phyloP scores from a whole-genome alignment of 2,113 vertebrate species.

The Myanophis thanlyinensis region DNA sequence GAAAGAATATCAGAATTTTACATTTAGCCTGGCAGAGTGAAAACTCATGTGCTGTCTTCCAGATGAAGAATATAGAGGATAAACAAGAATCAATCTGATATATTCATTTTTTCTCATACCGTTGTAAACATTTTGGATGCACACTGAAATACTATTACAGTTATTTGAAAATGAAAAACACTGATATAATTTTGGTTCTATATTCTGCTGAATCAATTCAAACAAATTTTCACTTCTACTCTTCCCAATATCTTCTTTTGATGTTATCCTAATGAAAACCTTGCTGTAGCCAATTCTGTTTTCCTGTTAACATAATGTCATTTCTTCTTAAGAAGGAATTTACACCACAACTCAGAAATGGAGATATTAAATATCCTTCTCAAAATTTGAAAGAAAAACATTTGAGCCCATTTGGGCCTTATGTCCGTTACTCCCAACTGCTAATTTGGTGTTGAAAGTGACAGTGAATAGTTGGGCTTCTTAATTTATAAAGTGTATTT shows the following conservation, averaged over 20 bases:
- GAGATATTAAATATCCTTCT: constrained; percentile 8
- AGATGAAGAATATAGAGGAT: not conserved
- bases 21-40: not conserved
- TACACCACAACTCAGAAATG: not conserved
- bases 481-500: not conserved
- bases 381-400: constrained; percentile 18
- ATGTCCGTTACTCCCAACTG: constrained; percentile 38
- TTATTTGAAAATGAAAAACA: not conserved
- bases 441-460: constrained; percentile 22
- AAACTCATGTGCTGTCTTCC: not conserved
- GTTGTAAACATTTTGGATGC: too few relatives aligned
- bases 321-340: constrained; percentile 41
- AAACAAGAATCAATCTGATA: not conserved
- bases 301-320: constrained; percentile 2
- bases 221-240: constrained; percentile 20
- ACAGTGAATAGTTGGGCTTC: not conserved
- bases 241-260: constrained; percentile 8
- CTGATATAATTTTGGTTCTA: not conserved
- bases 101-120: not conserved
- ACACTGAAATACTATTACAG: not conserved
- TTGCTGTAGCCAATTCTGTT: constrained; percentile 34
- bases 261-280: constrained; percentile 20
- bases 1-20: not conserved
- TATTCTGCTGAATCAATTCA: not conserved
- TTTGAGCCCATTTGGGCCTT: constrained; percentile 16